These are phyloP conservation scores for Irena cyanogastra DNA, from an alignment of 2,113 vertebrate species.

Conservation along the genomic window DNA sequence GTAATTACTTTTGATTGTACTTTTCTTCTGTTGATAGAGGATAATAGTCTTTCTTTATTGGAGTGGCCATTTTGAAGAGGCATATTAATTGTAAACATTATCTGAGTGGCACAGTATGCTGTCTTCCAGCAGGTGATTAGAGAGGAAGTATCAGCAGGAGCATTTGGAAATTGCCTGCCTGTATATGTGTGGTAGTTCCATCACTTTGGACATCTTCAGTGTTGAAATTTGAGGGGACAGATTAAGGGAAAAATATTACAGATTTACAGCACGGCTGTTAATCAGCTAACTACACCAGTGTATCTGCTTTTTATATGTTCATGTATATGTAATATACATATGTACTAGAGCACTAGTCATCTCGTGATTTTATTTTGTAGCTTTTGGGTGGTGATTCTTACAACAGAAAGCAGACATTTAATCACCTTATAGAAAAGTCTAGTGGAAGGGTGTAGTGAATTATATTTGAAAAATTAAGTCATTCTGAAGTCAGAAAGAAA, in stretches of 20 bases:
- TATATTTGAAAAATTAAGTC: not conserved
- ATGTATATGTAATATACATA: not conserved
- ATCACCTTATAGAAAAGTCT: not conserved
- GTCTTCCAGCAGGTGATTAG: not conserved
- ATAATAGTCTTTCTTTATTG: not conserved
- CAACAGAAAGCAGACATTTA: not conserved
- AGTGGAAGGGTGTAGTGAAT: not conserved
- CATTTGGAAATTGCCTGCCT: not conserved
- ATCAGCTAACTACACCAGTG: not conserved
- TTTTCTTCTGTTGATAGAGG: not conserved
- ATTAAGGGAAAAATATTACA: rapidly evolving
- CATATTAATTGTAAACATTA: not conserved
- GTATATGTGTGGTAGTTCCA: not conserved
- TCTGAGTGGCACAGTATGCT: not conserved
- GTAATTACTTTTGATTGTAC: not conserved
- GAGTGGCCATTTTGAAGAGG: not conserved
- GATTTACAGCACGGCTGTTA: not conserved
- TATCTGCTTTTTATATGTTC: not conserved
- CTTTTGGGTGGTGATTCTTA: not conserved
- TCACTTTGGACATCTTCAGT: not conserved
- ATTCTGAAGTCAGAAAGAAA: not conserved
- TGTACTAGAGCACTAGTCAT: not conserved
- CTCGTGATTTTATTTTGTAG: not conserved
- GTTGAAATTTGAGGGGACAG: not conserved
- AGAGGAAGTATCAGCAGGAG: not conserved